A percentile compares a stretch with the other conserved stretches of the same genome.
Conservation (phyloP, 1,140 invertebrate genomes). For the Caenorhabditis remanei region DNA sequence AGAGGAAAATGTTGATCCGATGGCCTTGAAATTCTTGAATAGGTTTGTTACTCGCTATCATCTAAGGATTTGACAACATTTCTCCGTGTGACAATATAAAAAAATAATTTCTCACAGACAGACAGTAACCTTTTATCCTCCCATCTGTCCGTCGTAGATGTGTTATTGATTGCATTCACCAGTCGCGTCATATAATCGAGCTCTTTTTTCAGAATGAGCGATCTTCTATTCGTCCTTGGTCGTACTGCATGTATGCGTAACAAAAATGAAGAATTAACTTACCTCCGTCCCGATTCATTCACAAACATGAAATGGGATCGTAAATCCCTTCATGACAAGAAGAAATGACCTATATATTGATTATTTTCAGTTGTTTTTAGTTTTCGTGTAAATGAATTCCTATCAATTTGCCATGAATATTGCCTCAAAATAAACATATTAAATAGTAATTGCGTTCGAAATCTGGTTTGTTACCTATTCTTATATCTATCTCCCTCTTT, state of each 20-base stretch:
- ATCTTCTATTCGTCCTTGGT: constrained; percentile 68
- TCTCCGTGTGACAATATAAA: not conserved
- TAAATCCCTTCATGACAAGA: constrained; percentile 27
- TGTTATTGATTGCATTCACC: not conserved
- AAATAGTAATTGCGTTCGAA: too few relatives aligned
- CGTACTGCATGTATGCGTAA: constrained; percentile 66
- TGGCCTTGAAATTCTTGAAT: constrained; percentile 67
- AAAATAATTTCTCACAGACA: not conserved
- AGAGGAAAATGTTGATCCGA: constrained; percentile 65
- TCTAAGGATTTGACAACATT: not conserved
- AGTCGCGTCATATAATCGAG: not conserved
- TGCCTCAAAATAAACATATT: too few relatives aligned
- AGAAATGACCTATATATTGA: not conserved
- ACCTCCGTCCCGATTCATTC: constrained; percentile 61
- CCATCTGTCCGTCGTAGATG: too few relatives aligned
- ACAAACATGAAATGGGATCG: constrained; percentile 55
- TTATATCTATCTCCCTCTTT: too few relatives aligned
- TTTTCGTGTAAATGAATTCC: not conserved
- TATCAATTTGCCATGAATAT: not conserved
- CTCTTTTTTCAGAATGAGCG: constrained; percentile 62
- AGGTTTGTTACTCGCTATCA: constrained; percentile 56
- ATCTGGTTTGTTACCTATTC: too few relatives aligned
- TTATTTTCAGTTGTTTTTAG: not conserved
- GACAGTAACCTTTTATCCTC: too few relatives aligned
- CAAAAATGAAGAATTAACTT: constrained; percentile 62